phyloP scores from a whole-genome alignment of 2,113 vertebrate genomes.

The Toxotes chatareus region DNA sequence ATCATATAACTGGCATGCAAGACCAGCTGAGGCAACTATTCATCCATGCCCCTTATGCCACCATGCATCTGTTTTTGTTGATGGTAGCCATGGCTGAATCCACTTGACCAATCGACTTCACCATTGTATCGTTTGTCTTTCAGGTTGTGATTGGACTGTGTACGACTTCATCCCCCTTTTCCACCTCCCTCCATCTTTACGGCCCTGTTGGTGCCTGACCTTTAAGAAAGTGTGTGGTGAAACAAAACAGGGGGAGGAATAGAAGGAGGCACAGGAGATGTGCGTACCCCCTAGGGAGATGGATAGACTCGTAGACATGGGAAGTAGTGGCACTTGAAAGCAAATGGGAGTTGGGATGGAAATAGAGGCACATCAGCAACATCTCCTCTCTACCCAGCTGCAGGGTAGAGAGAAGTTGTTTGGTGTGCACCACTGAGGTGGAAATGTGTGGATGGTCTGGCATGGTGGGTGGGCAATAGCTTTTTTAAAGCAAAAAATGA shows the following conservation, averaged over 20 bases:
- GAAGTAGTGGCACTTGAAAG: constrained; percentile 75
- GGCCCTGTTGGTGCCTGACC: constrained; percentile 70
- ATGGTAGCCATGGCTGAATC: constrained; percentile 30
- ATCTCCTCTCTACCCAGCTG: constrained; percentile 55
- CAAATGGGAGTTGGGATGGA: constrained; percentile 71
- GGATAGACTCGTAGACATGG: constrained; percentile 70
- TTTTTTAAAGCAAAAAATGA: constrained; percentile 51
- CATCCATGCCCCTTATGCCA: neutral
- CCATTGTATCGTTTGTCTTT: constrained; percentile 48
- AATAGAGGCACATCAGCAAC: constrained; percentile 76
- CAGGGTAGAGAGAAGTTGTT: constrained; percentile 71
- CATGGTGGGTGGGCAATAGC: constrained; percentile 71
- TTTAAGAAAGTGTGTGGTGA: constrained; percentile 73
- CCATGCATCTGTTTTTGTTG: constrained; percentile 8
- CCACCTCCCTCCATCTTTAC: constrained; percentile 50
- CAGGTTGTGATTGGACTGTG: constrained; percentile 43
- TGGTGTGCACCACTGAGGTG: constrained; percentile 76
- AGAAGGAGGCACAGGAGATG: constrained; percentile 65
- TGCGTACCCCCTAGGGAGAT: constrained; percentile 64
- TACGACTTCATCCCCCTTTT: constrained; percentile 33
- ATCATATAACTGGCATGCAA: constrained; percentile 7
- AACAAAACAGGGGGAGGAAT: constrained; percentile 54
- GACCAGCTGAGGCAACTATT: neutral
- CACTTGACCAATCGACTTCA: constrained; percentile 46
- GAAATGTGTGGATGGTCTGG: constrained; percentile 72